These are phyloP conservation scores for Periparus ater DNA, from an alignment of 2,797 vertebrate species.

Conservation along the genomic window DNA sequence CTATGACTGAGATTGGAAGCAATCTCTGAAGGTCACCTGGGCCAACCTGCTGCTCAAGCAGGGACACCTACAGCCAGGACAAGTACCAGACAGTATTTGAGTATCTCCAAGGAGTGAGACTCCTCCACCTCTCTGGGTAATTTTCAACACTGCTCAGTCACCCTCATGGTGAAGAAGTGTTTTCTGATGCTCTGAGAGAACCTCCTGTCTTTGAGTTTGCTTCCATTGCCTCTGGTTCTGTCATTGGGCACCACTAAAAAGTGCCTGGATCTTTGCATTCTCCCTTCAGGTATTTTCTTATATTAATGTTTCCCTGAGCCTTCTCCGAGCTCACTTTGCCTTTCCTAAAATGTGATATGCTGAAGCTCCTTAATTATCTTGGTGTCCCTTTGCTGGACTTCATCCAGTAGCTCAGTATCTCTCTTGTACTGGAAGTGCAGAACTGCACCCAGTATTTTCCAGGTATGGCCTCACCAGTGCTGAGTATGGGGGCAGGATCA, in stretches of 20 bases:
- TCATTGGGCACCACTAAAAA: background rate
- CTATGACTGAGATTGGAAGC: background rate
- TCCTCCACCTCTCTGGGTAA: background rate
- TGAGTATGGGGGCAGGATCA: background rate
- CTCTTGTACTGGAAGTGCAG: background rate
- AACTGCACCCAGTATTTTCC: background rate
- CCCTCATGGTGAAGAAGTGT: rapidly evolving
- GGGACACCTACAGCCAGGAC: background rate
- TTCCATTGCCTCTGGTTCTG: background rate
- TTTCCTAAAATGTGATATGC: background rate
- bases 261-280: background rate
- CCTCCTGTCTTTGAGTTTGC: background rate
- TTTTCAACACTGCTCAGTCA: background rate
- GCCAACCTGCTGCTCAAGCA: background rate
- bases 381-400: background rate
- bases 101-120: background rate
- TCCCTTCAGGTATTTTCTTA: background rate
- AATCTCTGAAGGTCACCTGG: background rate
- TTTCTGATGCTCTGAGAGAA: background rate
- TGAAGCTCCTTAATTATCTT: background rate
- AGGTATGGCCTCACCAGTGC: background rate
- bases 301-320: background rate
- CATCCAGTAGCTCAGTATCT: background rate
- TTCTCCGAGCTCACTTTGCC: background rate
- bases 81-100: background rate